Evolutionary conservation across 1,140 invertebrate species (phyloP), one percentile per base, ranked within the genome.

Genomic region (Lordiphosa collinella): DNA sequence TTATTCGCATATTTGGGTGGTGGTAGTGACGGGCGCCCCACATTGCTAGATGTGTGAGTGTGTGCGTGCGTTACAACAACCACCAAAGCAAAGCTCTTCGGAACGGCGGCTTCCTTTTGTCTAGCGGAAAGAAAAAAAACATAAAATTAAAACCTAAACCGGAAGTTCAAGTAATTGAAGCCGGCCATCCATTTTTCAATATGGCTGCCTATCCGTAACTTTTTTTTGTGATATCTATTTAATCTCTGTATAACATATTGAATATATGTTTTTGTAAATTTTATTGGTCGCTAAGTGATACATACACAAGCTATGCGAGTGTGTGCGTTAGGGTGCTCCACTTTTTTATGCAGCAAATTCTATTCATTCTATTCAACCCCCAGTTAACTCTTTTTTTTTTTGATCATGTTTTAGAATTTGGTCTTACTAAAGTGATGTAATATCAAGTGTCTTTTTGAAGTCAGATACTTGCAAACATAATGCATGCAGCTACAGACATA

Each of bases 301-400:
- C 78, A 84, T 58, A 76, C 70, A 63, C 67, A 63, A 40, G 32
- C 34, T 38, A 64, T 49, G 44, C 43, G 11, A 31, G 37, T 16
- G n/a, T n/a, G 10, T 31, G 18, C 49, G 40, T 44, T 34, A 22
- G 47, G 16, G 43, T 71, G 74, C 64, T 79, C 71, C 76, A 80
- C 57, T 63, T 80, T 76, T 74, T 65, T 80, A 76, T 80, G 76
- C 71, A 82, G 76, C 62, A 71, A 67, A 82, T 71, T 75, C 32
- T 40, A 46, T 58, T 54, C 40, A 44, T 35, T 43, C 18, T 12
- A 44, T 44, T 11, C n/a, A 44, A 8, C 25, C 25, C 25, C 25
- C 5, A 29, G 25, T 29, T 10, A 44, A 44, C 25, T 41, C 7
- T 34, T 32, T 7, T 49, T 49, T 34, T 32, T 7, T 49, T 49